Evolutionary conservation across 2,113 vertebrate species (phyloP).

Genomic region (Oncorhynchus kisutch): DNA sequence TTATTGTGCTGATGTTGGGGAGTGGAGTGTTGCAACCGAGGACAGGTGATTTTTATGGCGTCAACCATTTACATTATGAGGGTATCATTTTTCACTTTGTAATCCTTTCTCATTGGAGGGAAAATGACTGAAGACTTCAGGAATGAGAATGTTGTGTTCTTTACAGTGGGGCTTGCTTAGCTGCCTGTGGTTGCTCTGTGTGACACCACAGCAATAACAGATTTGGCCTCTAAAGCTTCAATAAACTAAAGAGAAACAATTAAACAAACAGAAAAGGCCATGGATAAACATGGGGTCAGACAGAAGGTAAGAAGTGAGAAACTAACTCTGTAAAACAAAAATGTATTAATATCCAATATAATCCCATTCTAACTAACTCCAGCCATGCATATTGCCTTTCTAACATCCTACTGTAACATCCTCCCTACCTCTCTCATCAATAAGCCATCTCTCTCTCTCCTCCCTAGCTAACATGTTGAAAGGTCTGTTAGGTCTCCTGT

Average conservation of each 20-base stretch:
- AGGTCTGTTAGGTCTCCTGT: conserved; percentile 4
- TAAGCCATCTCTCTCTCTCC: neutral
- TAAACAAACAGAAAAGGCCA: conserved; percentile 28
- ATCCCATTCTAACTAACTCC: no score
- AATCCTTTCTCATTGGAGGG: conserved; percentile 2
- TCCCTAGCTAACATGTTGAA: neutral
- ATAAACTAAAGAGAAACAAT: conserved; percentile 30
- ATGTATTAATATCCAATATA: neutral
- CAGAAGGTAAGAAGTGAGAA: conserved; percentile 28
- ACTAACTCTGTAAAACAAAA: neutral
- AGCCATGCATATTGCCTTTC: no score
- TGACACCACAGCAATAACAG: conserved; percentile 33
- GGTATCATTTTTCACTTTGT: conserved; percentile 30
- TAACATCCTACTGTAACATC: no score
- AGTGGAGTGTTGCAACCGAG: no score
- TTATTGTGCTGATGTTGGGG: no score
- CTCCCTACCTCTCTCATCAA: neutral
- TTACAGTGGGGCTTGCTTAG: conserved; percentile 9
- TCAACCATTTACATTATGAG: conserved; percentile 38
- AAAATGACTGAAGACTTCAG: neutral
- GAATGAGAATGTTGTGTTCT: neutral
- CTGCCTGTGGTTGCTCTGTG: conserved; percentile 16
- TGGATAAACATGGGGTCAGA: conserved; percentile 19
- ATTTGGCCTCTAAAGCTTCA: conserved; percentile 18
- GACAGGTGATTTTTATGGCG: neutral